These are phyloP conservation scores for Merops nubicus DNA, from an alignment of 2,113 vertebrate species.

Conservation along the genomic window DNA sequence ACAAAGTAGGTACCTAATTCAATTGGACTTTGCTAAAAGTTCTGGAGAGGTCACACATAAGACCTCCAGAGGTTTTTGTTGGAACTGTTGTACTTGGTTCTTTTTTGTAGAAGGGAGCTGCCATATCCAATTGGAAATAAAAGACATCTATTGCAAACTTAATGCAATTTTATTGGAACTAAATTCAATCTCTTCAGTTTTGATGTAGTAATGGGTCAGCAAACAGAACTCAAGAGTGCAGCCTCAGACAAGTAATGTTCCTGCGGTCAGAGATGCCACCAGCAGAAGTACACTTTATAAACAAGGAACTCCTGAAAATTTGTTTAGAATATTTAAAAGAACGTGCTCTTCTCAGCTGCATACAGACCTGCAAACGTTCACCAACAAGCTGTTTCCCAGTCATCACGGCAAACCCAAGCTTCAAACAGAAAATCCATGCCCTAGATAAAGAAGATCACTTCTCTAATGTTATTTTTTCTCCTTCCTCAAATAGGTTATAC, in stretches of 20 bases:
- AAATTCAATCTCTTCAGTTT: constrained; percentile 53
- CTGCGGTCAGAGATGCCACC: constrained; percentile 10
- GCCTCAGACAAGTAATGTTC: background rate
- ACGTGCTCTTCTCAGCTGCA: background rate
- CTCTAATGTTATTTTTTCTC: constrained; percentile 17
- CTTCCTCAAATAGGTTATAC: constrained; percentile 7
- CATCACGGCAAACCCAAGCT: background rate
- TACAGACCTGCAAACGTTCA: background rate
- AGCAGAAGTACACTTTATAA: background rate
- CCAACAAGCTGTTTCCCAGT: constrained; percentile 9
- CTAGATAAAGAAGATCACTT: constrained; percentile 33
- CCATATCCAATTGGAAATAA: constrained; percentile 59
- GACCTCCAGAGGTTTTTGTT: constrained; percentile 29
- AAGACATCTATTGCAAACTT: constrained; percentile 33
- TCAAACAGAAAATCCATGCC: constrained; percentile 32
- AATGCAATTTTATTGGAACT: constrained; percentile 53
- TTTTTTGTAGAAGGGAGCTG: constrained; percentile 32
- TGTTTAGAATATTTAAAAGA: background rate
- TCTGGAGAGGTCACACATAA: constrained; percentile 25
- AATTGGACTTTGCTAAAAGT: constrained; percentile 5
- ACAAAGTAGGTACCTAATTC: background rate
- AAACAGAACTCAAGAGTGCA: constrained; percentile 3
- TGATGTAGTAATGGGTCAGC: constrained; percentile 66
- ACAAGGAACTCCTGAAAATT: background rate
- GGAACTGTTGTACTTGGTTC: background rate